phyloP scores from a whole-genome alignment of 1,140 invertebrate species.

The Kradibia gibbosae region DNA sequence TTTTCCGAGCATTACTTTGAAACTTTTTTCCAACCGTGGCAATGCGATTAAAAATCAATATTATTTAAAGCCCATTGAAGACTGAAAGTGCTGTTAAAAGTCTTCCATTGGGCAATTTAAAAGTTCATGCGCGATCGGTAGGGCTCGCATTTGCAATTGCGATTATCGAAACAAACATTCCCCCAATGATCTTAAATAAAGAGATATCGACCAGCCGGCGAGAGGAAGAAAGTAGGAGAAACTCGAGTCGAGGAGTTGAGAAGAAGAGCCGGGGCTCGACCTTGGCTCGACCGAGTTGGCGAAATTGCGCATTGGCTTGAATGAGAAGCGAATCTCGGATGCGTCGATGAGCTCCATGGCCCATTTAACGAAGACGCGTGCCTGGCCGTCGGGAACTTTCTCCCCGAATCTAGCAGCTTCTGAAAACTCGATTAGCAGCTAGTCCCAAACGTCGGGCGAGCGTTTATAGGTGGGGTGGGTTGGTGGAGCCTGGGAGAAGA shows the following conservation, averaged over 20 bases:
- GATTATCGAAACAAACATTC: conserved; percentile 7
- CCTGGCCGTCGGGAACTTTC: neutral
- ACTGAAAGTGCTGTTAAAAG: conserved; percentile 9
- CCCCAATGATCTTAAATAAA: neutral
- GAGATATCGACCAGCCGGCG: neutral
- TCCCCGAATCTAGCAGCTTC: neutral
- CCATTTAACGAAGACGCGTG: neutral
- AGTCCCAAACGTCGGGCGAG: too few relatives aligned
- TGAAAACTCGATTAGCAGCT: neutral
- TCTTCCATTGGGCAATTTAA: conserved; percentile 35
- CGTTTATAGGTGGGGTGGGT: too few relatives aligned
- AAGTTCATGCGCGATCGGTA: conserved; percentile 18
- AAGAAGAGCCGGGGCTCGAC: neutral
- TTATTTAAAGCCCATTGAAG: conserved; percentile 15
- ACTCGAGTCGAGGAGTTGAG: too few relatives aligned
- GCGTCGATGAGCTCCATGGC: neutral
- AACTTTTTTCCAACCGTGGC: neutral
- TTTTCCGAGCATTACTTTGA: neutral
- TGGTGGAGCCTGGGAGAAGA: too few relatives aligned
- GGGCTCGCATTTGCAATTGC: conserved; percentile 29
- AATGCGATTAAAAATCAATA: conserved; percentile 38
- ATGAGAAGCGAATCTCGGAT: neutral
- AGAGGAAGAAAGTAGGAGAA: too few relatives aligned
- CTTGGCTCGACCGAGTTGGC: neutral
- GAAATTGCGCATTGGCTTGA: neutral